Base-by-base conservation (phyloP, 2,888 invertebrate species). In the Adela reaumurella region DNA sequence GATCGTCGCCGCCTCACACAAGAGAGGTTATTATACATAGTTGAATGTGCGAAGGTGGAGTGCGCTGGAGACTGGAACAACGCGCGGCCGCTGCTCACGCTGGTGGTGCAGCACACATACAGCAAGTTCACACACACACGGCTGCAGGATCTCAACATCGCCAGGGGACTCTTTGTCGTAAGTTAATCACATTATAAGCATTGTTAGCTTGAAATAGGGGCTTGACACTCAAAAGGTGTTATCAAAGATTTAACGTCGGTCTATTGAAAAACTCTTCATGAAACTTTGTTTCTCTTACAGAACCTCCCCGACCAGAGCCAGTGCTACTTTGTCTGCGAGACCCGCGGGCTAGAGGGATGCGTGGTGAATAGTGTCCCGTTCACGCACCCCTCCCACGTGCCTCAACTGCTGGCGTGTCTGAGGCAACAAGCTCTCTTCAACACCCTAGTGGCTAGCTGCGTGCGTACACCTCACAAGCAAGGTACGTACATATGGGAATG, bases 401-500 rank as follows among this genome's bases (percentile, higher is more conserved):
- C 95, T 46, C 88, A 89, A 63, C 90, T 97, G 57, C 82, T 97
- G 35, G 86, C 86, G 41, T 85, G 87, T 54, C 81, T 97, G 16
- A 82, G 96, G 3, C 94, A 94, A 59, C 97, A 97, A 72, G 89
- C 94, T 35, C 81, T 96, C 16, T 96, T 97, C 74, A 97, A 96
- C 68, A 86, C 92, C 17, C 83, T 97, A 43, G 81, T 97, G 44
- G 82, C 89, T 19, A 94, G 94, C 68, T 96, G 96, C 67, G 90
- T 97, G 46, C 82, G 97, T 20, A 84, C 89, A 1, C 87, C 89
- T 64, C 85, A 87, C 45, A 89, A 88, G 58, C 88, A 90, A 74
- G 88, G 92, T 91, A 24, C 24, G 24, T 24, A 4, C 4, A 24
- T 24, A n/a, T n/a, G n/a, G n/a, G n/a, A n/a, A n/a, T n/a, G n/a